Base-by-base conservation (phyloP, 2,888 invertebrate species). In the Drosophila suboccidentalis region DNA sequence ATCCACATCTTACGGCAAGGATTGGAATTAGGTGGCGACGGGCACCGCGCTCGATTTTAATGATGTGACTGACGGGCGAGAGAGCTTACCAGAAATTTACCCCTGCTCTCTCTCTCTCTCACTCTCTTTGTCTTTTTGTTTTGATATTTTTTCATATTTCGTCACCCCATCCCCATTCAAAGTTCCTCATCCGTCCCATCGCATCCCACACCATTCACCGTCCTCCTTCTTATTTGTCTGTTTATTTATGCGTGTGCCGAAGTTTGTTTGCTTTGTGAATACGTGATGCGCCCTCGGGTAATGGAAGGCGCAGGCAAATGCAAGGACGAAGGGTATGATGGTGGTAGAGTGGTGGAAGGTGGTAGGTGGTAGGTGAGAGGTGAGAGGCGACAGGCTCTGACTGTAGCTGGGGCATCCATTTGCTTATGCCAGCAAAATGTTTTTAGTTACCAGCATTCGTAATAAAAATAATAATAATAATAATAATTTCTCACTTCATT, bases 211-310 rank as follows among this genome's bases (percentile, higher is more conserved):
- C 39, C 10, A 17, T 41, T 17, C 11, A 38, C 36, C 36, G 36
- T 13, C 36, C 36, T 36, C 9, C 41, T 17, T 10, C 15, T 11
- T 38, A 26, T 10, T 53, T 36, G 55, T 72, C 71, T 86, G 87
- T 70, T 84, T 87, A 86, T 86, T 80, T 88, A 83, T 84, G 89
- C 87, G 84, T 78, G 76, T 72, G 78, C 71, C 72, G 72, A 69
- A 78, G 87, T 86, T 88, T 86, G 87, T 82, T 87, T 89, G 89
- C 85, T 82, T 87, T 87, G 76, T 87, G 89, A 87, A 89, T 87
- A 89, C 86, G 87, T 89, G 89, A 87, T 89, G 81, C 63, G 75
- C 70, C 66, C 70, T 68, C 68, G 68, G 74, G 73, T 73, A 61
- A 78, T 58, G 75, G 60, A 53, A 50, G 62, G 22, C 58, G 19